phyloP scores from a whole-genome alignment of 2,113 vertebrate genomes.

The Sinocyclocheilus rhinocerous region DNA sequence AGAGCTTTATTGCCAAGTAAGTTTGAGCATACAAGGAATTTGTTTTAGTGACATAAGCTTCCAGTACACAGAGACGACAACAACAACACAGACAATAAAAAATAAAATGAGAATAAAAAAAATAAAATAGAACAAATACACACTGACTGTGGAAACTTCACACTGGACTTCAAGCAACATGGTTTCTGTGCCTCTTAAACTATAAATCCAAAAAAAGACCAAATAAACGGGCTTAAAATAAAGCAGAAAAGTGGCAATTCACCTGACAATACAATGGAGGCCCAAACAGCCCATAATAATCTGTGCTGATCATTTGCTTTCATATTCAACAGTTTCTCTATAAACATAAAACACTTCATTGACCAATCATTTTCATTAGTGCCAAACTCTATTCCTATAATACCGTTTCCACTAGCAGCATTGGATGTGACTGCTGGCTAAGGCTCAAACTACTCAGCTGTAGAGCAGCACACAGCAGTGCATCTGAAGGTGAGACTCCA shows the following conservation, averaged over 20 bases:
- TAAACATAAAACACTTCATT: background rate
- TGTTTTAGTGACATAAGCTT: no score
- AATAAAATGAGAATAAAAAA: no score
- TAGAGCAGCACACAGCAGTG: background rate
- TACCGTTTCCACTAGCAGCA: background rate
- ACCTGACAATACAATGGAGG: background rate
- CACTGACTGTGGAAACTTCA: no score
- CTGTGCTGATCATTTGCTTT: slow-evolving; percentile 6
- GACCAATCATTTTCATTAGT: background rate
- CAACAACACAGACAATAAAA: no score
- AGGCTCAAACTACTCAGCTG: background rate
- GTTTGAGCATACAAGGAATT: no score
- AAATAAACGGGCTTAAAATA: background rate
- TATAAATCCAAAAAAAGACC: no score
- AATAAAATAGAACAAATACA: no score
- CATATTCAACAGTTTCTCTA: background rate
- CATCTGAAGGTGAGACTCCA: background rate
- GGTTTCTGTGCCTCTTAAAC: no score
- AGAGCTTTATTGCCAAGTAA: no score
- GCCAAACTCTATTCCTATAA: background rate
- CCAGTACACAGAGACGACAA: no score
- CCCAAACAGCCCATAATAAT: slow-evolving; percentile 12
- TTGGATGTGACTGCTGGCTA: background rate
- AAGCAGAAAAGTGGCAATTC: background rate
- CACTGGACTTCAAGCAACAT: no score